Evolutionary conservation across 2,113 vertebrate genomes (phyloP).

Genomic region (Dryoscopus gambensis): DNA sequence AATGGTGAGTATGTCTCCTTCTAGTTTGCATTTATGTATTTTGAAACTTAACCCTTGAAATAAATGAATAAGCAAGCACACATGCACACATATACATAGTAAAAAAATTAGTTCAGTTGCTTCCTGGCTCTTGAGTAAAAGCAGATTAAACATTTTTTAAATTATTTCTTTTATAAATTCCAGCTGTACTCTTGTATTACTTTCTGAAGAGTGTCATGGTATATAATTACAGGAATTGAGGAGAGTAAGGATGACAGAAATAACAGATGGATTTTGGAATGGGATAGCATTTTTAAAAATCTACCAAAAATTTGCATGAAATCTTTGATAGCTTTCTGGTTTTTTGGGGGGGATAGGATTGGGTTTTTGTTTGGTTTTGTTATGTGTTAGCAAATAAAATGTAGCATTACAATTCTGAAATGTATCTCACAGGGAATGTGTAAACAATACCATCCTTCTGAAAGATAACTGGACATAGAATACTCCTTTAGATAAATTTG

Average conservation of each 20-base stretch:
- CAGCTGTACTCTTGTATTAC: neutral
- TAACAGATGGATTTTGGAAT: neutral
- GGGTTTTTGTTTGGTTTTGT: neutral
- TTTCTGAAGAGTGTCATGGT: neutral
- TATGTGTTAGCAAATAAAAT: neutral
- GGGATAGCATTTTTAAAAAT: neutral
- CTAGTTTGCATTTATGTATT: neutral
- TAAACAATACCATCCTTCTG: neutral
- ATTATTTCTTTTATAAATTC: neutral
- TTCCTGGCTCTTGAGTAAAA: neutral
- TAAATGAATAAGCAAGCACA: neutral
- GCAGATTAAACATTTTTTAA: neutral
- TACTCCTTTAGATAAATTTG: neutral
- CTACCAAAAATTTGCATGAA: neutral
- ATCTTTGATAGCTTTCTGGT: neutral
- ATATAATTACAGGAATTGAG: neutral
- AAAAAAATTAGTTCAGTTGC: neutral
- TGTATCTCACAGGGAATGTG: neutral
- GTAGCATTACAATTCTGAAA: neutral
- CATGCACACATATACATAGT: neutral
- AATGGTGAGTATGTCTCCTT: slow-evolving; percentile 78
- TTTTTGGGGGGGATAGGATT: neutral
- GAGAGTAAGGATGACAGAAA: neutral
- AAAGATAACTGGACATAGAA: neutral
- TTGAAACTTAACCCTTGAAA: neutral